Evolutionary conservation across 2,797 vertebrate species (phyloP).

Genomic region (Valencia hispanica): DNA sequence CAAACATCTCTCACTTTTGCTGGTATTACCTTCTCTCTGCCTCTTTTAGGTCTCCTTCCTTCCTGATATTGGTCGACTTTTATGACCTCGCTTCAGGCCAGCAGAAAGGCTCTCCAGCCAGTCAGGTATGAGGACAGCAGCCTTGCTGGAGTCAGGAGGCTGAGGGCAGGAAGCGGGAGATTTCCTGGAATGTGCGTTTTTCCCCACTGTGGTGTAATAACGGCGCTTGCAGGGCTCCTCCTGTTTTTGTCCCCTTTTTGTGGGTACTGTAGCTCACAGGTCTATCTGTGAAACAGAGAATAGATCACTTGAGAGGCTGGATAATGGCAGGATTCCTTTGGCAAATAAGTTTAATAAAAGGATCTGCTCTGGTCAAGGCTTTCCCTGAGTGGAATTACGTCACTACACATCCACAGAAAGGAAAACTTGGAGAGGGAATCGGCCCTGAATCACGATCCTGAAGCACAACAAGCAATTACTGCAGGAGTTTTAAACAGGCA

Average conservation of each 20-base stretch:
- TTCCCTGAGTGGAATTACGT: slow-evolving; percentile 50
- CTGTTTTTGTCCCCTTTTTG: slow-evolving; percentile 71
- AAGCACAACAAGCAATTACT: not conserved
- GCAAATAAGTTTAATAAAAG: slow-evolving; percentile 16
- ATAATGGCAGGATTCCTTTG: slow-evolving; percentile 43
- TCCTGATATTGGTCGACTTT: slow-evolving; percentile 22
- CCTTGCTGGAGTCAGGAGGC: slow-evolving; percentile 73
- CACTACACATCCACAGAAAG: slow-evolving; percentile 33
- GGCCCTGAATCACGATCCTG: not conserved
- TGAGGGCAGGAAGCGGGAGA: slow-evolving; percentile 84
- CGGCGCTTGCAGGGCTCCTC: slow-evolving; percentile 69
- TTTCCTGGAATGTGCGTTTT: slow-evolving; percentile 87
- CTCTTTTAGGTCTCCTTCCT: slow-evolving; percentile 17
- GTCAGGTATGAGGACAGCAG: slow-evolving; percentile 78
- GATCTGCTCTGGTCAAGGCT: slow-evolving; percentile 30
- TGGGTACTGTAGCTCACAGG: slow-evolving; percentile 41
- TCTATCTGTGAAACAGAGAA: slow-evolving; percentile 36
- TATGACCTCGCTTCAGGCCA: slow-evolving; percentile 32
- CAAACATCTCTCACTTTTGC: not conserved
- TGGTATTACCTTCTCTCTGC: not conserved
- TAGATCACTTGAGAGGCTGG: slow-evolving; percentile 33
- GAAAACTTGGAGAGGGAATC: slow-evolving; percentile 20
- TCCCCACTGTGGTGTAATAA: slow-evolving; percentile 80
- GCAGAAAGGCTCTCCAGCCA: slow-evolving; percentile 45
- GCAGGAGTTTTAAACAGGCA: not conserved